These are phyloP conservation scores for Scopus umbretta DNA, from an alignment of 2,113 vertebrate species.

Conservation along the genomic window DNA sequence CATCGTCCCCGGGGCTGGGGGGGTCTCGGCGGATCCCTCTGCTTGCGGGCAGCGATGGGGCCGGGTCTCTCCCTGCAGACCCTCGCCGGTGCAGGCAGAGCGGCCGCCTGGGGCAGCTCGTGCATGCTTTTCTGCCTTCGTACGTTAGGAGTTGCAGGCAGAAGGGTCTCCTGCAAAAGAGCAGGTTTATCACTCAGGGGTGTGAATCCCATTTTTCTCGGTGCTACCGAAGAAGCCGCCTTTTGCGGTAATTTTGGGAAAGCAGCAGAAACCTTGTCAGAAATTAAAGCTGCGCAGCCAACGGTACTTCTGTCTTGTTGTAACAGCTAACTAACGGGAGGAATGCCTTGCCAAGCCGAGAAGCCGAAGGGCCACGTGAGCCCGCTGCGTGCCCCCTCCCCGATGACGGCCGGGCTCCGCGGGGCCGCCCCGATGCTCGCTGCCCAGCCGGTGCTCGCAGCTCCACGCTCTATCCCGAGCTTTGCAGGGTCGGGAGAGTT, in stretches of 20 bases:
- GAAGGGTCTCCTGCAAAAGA: neutral
- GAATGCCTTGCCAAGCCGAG: neutral
- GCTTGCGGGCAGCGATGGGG: neutral
- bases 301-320: neutral
- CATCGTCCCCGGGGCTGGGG: fast-evolving
- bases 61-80: neutral
- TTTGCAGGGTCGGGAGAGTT: neutral
- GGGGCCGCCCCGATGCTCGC: neutral
- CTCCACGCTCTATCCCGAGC: fast-evolving
- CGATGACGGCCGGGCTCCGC: fast-evolving
- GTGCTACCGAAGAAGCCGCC: neutral
- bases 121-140: fast-evolving
- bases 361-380: neutral
- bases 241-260: neutral
- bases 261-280: neutral
- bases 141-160: fast-evolving
- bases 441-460: neutral
- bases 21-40: neutral
- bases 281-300: neutral
- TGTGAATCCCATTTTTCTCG: neutral
- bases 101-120: neutral
- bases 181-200: neutral
- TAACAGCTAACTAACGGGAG: neutral
- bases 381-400: neutral
- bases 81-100: fast-evolving